Conservation (phyloP, 1,140 invertebrate species). For the Calephelis nemesis region DNA sequence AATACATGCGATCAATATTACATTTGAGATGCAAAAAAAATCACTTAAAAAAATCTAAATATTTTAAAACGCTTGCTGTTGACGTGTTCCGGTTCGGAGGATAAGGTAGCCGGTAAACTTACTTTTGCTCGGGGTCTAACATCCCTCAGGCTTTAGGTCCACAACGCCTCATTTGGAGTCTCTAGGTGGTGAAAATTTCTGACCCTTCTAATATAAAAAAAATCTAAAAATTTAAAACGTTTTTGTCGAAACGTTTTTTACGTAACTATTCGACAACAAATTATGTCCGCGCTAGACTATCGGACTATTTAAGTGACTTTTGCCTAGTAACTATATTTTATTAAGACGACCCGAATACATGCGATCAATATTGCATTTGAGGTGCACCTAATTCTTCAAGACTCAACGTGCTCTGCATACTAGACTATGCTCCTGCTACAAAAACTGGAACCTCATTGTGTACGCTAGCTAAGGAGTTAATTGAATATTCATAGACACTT, state of each 20-base stretch:
- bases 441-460: constrained; percentile 37
- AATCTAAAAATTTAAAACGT: too few species aligned
- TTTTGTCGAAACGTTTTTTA: too few species aligned
- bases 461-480: constrained; percentile 32
- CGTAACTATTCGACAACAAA: too few species aligned
- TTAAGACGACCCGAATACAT: constrained; percentile 28
- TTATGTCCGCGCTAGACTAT: background rate
- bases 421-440: constrained; percentile 29
- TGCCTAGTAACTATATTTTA: constrained; percentile 25
- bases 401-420: constrained; percentile 38
- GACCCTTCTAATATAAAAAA: too few species aligned
- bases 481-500: constrained; percentile 35
- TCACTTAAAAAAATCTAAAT: too few species aligned
- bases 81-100: too few species aligned
- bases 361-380: constrained; percentile 36
- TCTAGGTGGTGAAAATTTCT: too few species aligned
- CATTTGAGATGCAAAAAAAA: constrained; percentile 34
- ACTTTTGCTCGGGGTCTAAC: too few species aligned
- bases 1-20: constrained; percentile 36
- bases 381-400: constrained; percentile 32
- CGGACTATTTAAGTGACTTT: background rate
- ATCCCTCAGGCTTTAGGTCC: too few species aligned
- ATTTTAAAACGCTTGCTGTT: too few species aligned
- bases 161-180: too few species aligned
- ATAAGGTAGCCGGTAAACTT: too few species aligned